Evolutionary conservation across 2,113 vertebrate species (phyloP).

Genomic region (Eolophus roseicapilla): DNA sequence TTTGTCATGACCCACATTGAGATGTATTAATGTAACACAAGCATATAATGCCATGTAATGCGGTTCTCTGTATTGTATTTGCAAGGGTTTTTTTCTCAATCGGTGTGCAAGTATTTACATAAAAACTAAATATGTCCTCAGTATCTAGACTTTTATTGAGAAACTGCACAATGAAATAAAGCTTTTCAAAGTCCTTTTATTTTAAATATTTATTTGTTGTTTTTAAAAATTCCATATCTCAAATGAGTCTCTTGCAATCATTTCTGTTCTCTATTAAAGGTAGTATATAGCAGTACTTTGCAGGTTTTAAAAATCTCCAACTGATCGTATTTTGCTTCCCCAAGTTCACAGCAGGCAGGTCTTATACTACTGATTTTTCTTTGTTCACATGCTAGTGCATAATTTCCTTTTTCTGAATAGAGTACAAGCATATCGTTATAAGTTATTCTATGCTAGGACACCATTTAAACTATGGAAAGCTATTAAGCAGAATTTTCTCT

Average conservation of each 20-base stretch:
- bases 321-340: conserved; percentile 1
- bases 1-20: conserved; percentile 43
- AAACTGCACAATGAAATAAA: conserved; percentile 6
- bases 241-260: background rate
- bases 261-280: background rate
- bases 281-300: background rate
- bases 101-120: conserved; percentile 21
- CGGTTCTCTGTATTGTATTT: background rate
- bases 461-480: background rate
- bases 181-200: background rate
- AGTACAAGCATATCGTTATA: background rate
- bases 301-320: conserved; percentile 17
- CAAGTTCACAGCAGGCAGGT: background rate
- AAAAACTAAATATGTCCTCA: conserved; percentile 1
- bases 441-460: background rate
- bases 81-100: conserved; percentile 34
- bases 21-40: conserved; percentile 28
- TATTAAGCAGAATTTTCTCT: conserved; percentile 14
- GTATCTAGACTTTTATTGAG: background rate
- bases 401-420: background rate
- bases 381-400: background rate
- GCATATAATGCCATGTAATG: background rate
- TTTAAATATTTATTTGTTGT: background rate
- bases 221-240: background rate
- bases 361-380: background rate